Percentiles rank a stretch among this genome's conserved stretches.
Evolutionary conservation across 2,797 vertebrate genomes (phyloP).

Genomic region (Oryzias sinensis): DNA sequence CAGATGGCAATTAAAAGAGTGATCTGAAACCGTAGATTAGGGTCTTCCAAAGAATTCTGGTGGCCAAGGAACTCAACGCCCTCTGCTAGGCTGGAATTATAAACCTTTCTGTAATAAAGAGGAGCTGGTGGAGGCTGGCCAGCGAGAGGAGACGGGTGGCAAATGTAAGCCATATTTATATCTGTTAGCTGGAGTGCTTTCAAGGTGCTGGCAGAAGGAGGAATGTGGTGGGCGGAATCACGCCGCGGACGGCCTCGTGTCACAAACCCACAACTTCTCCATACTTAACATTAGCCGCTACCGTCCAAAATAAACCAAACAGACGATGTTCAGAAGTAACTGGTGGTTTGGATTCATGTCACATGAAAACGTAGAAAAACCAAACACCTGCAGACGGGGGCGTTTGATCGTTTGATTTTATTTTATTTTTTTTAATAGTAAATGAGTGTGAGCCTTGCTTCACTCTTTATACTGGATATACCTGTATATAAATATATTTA

Average conservation of each 20-base stretch:
- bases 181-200: slow-evolving; percentile 65
- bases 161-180: slow-evolving; percentile 75
- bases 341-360: not conserved
- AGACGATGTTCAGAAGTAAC: not conserved
- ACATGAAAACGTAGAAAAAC: not conserved
- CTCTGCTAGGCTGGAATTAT: slow-evolving; percentile 29
- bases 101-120: slow-evolving; percentile 28
- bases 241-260: slow-evolving; percentile 68
- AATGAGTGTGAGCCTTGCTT: too few species aligned
- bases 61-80: slow-evolving; percentile 52
- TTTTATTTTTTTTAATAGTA: too few species aligned
- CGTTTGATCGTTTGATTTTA: too few species aligned
- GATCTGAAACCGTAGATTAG: slow-evolving; percentile 26
- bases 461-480: too few species aligned
- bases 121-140: slow-evolving; percentile 44
- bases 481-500: not conserved
- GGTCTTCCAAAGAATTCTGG: slow-evolving; percentile 52
- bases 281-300: slow-evolving; percentile 35
- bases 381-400: too few species aligned
- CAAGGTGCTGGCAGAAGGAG: slow-evolving; percentile 76
- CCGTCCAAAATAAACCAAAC: slow-evolving; percentile 7
- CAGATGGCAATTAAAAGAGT: slow-evolving; percentile 65
- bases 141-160: slow-evolving; percentile 34
- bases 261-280: slow-evolving; percentile 58
- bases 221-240: slow-evolving; percentile 74